These are phyloP conservation scores for Argopecten irradians DNA, from an alignment of 1,140 invertebrate genomes.

Conservation along the genomic window DNA sequence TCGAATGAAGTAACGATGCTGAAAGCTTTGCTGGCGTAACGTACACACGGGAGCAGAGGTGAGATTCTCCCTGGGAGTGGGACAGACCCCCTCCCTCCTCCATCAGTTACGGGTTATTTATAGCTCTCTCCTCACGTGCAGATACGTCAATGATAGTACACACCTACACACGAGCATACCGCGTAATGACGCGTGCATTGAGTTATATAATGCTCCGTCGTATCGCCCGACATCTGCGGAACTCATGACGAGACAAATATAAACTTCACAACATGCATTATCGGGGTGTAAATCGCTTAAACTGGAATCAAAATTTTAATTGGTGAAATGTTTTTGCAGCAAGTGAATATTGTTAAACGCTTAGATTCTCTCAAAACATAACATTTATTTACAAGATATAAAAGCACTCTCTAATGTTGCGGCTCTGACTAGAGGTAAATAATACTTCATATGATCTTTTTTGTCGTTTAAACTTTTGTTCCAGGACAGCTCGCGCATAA, in stretches of 20 bases:
- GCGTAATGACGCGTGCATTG: neutral
- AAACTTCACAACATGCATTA: too few species aligned
- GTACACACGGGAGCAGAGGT: neutral
- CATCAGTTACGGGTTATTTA: neutral
- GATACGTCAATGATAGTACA: neutral
- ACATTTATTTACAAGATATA: too few species aligned
- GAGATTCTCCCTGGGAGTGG: too few species aligned
- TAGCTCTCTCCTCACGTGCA: neutral
- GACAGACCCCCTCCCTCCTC: neutral
- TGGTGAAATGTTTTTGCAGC: too few species aligned
- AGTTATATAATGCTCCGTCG: neutral
- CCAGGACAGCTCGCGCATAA: too few species aligned
- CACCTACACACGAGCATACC: neutral
- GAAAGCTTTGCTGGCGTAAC: neutral
- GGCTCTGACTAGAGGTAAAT: too few species aligned
- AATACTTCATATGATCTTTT: too few species aligned
- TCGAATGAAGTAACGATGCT: neutral
- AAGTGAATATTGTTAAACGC: neutral
- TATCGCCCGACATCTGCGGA: neutral
- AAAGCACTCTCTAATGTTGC: too few species aligned
- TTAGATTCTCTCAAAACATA: too few species aligned
- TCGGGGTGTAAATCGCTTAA: neutral
- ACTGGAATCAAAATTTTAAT: too few species aligned
- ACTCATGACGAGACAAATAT: neutral
- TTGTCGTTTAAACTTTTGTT: too few species aligned